Evolutionary conservation across 1,140 invertebrate species (phyloP).

Genomic region (Whitmania pigra): DNA sequence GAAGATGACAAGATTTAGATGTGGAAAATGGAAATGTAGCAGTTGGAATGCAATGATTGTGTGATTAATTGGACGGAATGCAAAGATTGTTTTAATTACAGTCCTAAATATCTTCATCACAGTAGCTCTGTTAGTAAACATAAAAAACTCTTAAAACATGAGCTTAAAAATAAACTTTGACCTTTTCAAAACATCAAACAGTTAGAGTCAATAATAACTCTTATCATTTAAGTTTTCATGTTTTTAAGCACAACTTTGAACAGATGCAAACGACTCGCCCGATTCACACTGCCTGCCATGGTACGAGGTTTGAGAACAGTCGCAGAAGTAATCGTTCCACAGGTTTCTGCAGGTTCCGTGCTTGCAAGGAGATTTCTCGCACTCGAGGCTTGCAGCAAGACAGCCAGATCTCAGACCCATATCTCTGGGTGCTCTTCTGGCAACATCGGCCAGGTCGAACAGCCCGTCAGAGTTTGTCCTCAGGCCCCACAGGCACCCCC

Average conservation of each 20-base stretch:
- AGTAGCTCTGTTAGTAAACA: no score
- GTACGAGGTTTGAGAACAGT: conserved; percentile 31
- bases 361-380: conserved; percentile 24
- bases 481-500: conserved; percentile 33
- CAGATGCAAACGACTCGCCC: conserved; percentile 26
- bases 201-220: no score
- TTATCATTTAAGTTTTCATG: no score
- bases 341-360: conserved; percentile 30
- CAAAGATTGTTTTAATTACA: neutral
- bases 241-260: no score
- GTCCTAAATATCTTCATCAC: neutral
- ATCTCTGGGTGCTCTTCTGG: conserved; percentile 19
- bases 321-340: conserved; percentile 31
- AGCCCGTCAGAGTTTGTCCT: conserved; percentile 26
- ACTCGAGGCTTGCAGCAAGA: conserved; percentile 24
- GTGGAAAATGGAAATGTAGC: neutral
- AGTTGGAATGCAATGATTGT: neutral
- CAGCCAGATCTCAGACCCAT: conserved; percentile 28
- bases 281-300: conserved; percentile 31
- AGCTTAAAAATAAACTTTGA: no score
- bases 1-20: neutral
- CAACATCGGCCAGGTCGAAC: conserved; percentile 26
- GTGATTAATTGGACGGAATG: no score
- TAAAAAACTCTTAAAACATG: no score
- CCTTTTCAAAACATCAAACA: neutral